These are phyloP conservation scores for Caenorhabditis uteleia DNA, from an alignment of 2,888 invertebrate genomes.

Conservation along the genomic window DNA sequence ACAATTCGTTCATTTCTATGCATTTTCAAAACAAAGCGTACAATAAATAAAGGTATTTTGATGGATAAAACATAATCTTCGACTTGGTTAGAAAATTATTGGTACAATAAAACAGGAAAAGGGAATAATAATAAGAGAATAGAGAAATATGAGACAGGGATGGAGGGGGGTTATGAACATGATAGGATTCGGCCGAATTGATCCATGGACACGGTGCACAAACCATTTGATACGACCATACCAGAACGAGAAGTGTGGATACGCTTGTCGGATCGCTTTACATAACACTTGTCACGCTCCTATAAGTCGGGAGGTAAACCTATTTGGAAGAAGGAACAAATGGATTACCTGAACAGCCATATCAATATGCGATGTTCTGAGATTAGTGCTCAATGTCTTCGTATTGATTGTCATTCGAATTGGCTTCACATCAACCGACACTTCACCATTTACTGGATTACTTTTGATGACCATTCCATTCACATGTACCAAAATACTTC, in stretches of 20 bases:
- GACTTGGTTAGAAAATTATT: too few relatives aligned
- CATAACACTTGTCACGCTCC: constrained; percentile 62
- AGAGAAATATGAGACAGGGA: too few relatives aligned
- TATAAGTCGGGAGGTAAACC: constrained; percentile 30
- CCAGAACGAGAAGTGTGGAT: constrained; percentile 66
- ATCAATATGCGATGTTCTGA: constrained; percentile 70
- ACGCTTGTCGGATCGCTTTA: constrained; percentile 63
- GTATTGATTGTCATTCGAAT: constrained; percentile 70
- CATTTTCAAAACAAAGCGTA: too few relatives aligned
- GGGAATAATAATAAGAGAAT: too few relatives aligned
- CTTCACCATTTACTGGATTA: constrained; percentile 65
- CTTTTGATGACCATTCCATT: constrained; percentile 70
- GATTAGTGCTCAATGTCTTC: constrained; percentile 61
- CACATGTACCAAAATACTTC: constrained; percentile 68
- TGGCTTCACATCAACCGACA: constrained; percentile 70
- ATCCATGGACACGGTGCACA: constrained; percentile 64
- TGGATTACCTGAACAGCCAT: constrained; percentile 70
- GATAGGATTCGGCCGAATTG: constrained; percentile 60
- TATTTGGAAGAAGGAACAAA: neutral
- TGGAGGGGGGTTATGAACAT: too few relatives aligned
- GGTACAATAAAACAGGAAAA: too few relatives aligned
- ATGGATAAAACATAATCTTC: too few relatives aligned
- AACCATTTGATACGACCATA: constrained; percentile 67
- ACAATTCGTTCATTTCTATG: too few relatives aligned
- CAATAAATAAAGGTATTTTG: too few relatives aligned